Evolutionary conservation across 2,797 vertebrate genomes (phyloP).

Genomic region (Enteromius treurensis): DNA sequence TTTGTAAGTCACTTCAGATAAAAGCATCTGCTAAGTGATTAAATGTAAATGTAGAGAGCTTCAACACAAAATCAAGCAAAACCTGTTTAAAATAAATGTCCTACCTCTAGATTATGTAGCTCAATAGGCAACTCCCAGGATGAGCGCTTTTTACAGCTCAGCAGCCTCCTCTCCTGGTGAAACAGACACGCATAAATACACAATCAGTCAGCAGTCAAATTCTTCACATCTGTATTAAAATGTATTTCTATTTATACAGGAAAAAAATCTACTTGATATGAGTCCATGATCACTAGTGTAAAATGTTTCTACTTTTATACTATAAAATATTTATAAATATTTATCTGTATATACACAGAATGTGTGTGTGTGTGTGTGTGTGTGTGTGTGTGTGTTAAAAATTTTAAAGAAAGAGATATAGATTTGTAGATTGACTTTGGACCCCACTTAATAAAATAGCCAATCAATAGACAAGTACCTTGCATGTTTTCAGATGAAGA

Average conservation of each 20-base stretch:
- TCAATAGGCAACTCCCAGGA: slow-evolving; percentile 57
- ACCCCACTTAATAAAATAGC: neutral
- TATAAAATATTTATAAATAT: no score
- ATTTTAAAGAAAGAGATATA: neutral
- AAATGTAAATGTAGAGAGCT: neutral
- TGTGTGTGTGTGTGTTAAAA: no score
- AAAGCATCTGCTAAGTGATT: neutral
- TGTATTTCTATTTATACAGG: neutral
- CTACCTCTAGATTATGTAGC: slow-evolving; percentile 63
- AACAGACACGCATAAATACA: neutral
- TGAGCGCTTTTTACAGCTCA: slow-evolving; percentile 48
- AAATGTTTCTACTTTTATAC: neutral
- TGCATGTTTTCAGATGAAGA: slow-evolving; percentile 49
- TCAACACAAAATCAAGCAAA: neutral
- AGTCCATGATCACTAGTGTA: neutral
- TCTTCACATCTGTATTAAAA: neutral
- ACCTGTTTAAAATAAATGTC: neutral
- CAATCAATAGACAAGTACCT: slow-evolving; percentile 54
- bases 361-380: no score
- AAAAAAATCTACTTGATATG: neutral
- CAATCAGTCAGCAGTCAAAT: neutral
- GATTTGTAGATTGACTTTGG: neutral
- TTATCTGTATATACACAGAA: no score
- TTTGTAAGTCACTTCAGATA: neutral
- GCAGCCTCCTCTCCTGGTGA: slow-evolving; percentile 62